Evolutionary conservation across 2,888 invertebrate species (phyloP).

Genomic region (Caenorhabditis panamensis): DNA sequence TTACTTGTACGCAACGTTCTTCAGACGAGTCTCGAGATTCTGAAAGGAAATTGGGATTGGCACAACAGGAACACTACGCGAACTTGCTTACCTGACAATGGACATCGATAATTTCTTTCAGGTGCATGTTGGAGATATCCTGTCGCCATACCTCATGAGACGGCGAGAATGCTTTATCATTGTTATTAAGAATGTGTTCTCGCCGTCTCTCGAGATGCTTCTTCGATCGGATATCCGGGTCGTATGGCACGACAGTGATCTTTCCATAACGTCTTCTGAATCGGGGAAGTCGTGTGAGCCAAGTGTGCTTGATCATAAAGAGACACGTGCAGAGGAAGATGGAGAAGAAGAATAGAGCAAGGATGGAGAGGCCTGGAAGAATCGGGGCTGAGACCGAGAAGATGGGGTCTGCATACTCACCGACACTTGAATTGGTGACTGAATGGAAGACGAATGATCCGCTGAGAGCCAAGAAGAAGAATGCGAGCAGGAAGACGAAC

Average conservation of each 20-base stretch:
- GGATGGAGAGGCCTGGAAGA: constrained; percentile 32
- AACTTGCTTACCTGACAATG: constrained; percentile 30
- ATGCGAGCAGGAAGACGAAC: constrained; percentile 20
- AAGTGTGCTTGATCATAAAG: constrained; percentile 36
- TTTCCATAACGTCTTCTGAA: constrained; percentile 45
- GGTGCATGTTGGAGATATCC: constrained; percentile 4
- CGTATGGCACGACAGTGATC: constrained; percentile 45
- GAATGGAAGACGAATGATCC: constrained; percentile 24
- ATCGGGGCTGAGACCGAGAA: too few species aligned
- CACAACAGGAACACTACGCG: neutral
- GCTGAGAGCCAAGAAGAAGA: constrained; percentile 33
- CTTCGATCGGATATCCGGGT: constrained; percentile 42
- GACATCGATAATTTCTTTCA: constrained; percentile 9
- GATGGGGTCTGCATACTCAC: constrained; percentile 6
- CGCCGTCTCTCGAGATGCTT: too few species aligned
- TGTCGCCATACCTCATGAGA: neutral
- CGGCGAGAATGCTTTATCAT: neutral
- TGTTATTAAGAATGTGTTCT: too few species aligned
- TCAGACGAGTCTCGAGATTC: constrained; percentile 23
- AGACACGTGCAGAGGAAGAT: constrained; percentile 19
- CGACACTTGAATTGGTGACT: neutral
- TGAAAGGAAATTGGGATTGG: constrained; percentile 2
- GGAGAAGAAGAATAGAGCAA: constrained; percentile 32
- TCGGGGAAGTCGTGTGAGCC: constrained; percentile 35
- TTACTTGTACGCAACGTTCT: constrained; percentile 13